Evolutionary conservation across 2,888 invertebrate genomes (phyloP).

Genomic region (Heliconius charithonia): DNA sequence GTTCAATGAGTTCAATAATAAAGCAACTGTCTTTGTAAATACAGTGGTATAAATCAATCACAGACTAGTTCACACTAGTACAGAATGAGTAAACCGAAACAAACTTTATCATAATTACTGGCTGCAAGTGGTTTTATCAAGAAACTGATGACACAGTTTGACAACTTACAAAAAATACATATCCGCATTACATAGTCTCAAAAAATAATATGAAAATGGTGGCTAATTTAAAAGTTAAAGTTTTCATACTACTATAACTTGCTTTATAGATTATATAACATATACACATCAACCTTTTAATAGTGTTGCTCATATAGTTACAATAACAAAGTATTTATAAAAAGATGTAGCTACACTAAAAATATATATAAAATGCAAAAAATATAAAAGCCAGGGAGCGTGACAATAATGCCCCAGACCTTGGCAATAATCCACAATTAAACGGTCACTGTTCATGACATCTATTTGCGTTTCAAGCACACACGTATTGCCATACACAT

Average conservation of each 20-base stretch:
- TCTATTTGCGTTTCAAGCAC: slow-evolving; percentile 57
- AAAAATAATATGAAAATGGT: neutral
- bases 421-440: slow-evolving; percentile 79
- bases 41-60: slow-evolving; percentile 5
- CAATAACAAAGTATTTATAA: slow-evolving; percentile 21
- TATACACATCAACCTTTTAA: neutral
- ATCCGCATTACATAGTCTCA: neutral
- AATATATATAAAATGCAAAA: slow-evolving; percentile 38
- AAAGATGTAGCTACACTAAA: slow-evolving; percentile 2
- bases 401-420: slow-evolving; percentile 74
- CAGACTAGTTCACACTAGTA: slow-evolving; percentile 4
- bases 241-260: neutral
- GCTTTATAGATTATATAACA: slow-evolving; percentile 3
- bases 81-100: slow-evolving; percentile 13
- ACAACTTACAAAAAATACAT: neutral
- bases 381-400: slow-evolving; percentile 54
- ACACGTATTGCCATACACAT: slow-evolving; percentile 44
- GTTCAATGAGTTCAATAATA: slow-evolving; percentile 9
- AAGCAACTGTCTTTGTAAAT: neutral
- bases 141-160: slow-evolving; percentile 18
- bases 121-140: slow-evolving; percentile 34
- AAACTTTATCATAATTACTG: slow-evolving; percentile 25
- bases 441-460: slow-evolving; percentile 55
- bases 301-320: neutral
- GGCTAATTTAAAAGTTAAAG: neutral